Conservation (phyloP, 2,797 vertebrate genomes). For the Phaenicophaeus curvirostris region DNA sequence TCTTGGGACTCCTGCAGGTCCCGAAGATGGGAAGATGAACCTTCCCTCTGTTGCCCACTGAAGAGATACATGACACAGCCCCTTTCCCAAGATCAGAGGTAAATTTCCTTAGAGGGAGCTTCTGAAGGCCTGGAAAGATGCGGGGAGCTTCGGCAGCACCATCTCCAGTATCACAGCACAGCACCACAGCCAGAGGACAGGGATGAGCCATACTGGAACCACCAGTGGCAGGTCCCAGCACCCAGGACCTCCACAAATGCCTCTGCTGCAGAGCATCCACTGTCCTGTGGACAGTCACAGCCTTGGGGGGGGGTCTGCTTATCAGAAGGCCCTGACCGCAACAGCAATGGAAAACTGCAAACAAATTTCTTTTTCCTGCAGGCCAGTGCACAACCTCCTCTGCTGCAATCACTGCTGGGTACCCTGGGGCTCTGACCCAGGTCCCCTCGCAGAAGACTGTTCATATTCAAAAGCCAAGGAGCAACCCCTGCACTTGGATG, state of each 20-base stretch:
- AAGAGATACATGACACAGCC: neutral
- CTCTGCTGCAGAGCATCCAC: neutral
- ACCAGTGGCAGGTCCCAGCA: neutral
- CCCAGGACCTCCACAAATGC: neutral
- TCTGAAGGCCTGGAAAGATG: neutral
- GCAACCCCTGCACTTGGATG: neutral
- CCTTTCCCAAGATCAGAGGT: neutral
- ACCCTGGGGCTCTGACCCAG: neutral
- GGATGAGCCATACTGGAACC: neutral
- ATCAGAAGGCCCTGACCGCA: neutral
- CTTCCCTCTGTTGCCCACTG: neutral
- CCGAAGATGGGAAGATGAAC: neutral
- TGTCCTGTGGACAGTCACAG: fast-evolving
- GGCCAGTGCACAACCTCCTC: neutral
- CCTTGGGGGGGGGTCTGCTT: neutral
- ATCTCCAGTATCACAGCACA: neutral
- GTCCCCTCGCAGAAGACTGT: neutral
- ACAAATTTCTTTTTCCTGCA: neutral
- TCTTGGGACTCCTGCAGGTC: neutral
- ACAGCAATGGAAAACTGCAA: neutral
- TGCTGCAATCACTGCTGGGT: neutral
- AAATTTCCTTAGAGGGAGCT: neutral
- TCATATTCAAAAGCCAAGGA: neutral
- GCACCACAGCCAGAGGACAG: fast-evolving
- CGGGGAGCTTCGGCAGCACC: neutral